These are phyloP conservation scores for Perca flavescens DNA, from an alignment of 2,113 vertebrate species.

Conservation along the genomic window DNA sequence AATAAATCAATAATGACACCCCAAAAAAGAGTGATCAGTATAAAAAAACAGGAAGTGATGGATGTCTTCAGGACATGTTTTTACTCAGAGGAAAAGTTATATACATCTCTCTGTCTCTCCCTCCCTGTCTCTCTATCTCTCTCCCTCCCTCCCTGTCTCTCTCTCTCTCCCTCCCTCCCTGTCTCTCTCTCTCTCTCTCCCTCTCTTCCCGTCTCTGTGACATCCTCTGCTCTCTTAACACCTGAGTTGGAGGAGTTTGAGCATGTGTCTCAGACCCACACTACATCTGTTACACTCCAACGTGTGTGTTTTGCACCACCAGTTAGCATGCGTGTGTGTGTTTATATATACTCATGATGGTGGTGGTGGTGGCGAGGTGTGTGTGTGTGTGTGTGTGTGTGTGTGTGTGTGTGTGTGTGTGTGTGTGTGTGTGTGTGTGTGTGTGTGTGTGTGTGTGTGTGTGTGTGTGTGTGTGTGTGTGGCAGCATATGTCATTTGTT, in stretches of 20 bases:
- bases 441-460: constrained; percentile 40
- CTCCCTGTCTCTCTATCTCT: too few species aligned
- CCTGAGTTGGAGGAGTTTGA: constrained; percentile 67
- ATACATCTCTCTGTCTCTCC: too few species aligned
- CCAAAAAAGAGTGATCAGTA: too few species aligned
- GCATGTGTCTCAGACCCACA: constrained; percentile 72
- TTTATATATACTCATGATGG: constrained; percentile 54
- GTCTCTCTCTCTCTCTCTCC: not conserved
- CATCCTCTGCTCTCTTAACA: constrained; percentile 41
- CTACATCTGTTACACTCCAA: constrained; percentile 67
- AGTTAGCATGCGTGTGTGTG: constrained; percentile 43
- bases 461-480: constrained; percentile 49
- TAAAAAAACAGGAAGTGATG: not conserved
- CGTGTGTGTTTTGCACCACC: constrained; percentile 46
- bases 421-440: constrained; percentile 41
- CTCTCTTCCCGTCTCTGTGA: not conserved
- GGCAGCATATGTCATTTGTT: constrained; percentile 74
- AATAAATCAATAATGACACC: not conserved
- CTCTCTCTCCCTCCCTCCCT: too few species aligned
- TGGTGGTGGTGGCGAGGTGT: constrained; percentile 14
- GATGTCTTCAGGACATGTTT: not conserved
- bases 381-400: too few species aligned
- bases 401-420: constrained; percentile 43
- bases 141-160: too few species aligned
- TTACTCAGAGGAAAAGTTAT: too few species aligned